Conservation (phyloP, 2,888 invertebrate species). For the Sepioteuthis lessoniana region DNA sequence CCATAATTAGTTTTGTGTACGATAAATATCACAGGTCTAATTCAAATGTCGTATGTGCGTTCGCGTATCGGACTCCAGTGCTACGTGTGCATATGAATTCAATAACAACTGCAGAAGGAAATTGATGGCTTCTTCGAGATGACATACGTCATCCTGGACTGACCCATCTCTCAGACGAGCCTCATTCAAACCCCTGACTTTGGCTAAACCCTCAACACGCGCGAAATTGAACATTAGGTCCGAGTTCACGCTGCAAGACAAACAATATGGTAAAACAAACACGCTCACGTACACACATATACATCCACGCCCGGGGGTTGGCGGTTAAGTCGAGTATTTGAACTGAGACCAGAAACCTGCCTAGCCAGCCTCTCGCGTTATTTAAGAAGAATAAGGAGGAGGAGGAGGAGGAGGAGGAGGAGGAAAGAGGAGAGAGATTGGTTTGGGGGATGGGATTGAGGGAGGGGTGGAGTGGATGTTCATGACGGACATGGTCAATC, state of each 20-base stretch:
- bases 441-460: background rate
- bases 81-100: constrained; percentile 17
- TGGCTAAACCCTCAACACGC: background rate
- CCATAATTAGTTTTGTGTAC: background rate
- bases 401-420: background rate
- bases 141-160: background rate
- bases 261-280: background rate
- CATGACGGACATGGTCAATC: constrained; percentile 33
- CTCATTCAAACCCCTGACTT: background rate
- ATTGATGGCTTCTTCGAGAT: constrained; percentile 21
- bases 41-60: background rate
- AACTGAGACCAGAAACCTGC: constrained; percentile 9
- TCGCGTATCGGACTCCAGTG: background rate
- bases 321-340: background rate
- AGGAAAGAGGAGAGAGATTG: too few relatives aligned
- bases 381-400: background rate
- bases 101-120: background rate
- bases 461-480: background rate
- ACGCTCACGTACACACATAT: background rate
- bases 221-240: constrained; percentile 23
- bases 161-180: background rate
- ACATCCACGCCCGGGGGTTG: background rate
- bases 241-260: background rate
- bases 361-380: background rate
- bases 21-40: background rate